Conservation (phyloP, 37 sponge, comb jelly and placozoan genomes). For the Haliclona indistincta region DNA sequence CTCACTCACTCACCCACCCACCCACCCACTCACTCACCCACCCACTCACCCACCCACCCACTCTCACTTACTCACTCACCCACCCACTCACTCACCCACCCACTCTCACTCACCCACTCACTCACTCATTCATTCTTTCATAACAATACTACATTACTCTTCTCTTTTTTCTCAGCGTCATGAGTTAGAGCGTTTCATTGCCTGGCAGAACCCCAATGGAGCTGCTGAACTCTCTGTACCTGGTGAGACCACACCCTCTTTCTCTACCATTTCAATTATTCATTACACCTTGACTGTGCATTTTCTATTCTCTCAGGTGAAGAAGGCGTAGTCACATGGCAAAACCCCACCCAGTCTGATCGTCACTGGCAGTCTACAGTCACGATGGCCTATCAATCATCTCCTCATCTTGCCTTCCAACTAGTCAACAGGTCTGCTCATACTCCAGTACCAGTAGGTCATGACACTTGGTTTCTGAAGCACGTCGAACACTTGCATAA, state of each 20-base stretch:
- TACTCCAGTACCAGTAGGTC: too few species aligned
- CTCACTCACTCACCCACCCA: too few species aligned
- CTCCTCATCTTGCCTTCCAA: constrained; percentile 81
- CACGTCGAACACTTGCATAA: too few species aligned
- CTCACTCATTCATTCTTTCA: neutral
- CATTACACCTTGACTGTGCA: neutral
- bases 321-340: constrained; percentile 49
- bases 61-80: too few species aligned
- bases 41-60: too few species aligned
- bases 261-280: neutral
- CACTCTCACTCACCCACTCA: neutral
- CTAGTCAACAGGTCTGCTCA: constrained; percentile 52
- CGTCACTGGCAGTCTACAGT: constrained; percentile 63
- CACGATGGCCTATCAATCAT: constrained; percentile 55
- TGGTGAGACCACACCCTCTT: constrained; percentile 11
- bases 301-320: constrained; percentile 34
- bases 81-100: too few species aligned
- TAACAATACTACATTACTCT: neutral
- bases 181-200: constrained; percentile 73
- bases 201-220: constrained; percentile 59
- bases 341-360: constrained; percentile 57
- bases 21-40: too few species aligned
- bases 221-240: constrained; percentile 34
- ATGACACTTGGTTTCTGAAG: too few species aligned
- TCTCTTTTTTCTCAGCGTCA: constrained; percentile 31